These are phyloP conservation scores for Orthosia incerta DNA, from an alignment of 2,888 invertebrate genomes.

Conservation along the genomic window DNA sequence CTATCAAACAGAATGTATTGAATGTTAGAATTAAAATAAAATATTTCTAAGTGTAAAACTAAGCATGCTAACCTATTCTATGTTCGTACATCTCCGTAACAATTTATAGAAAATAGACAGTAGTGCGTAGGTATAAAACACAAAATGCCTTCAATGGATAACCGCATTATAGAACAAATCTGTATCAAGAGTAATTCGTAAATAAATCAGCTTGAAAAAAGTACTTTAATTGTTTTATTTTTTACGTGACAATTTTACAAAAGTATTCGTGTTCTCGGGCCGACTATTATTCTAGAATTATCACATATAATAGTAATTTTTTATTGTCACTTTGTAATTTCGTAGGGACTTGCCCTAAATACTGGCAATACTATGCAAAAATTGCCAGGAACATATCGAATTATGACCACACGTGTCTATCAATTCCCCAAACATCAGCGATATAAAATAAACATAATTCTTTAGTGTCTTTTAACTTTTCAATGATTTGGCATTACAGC, in stretches of 20 bases:
- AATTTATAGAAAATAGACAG: slow-evolving; percentile 67
- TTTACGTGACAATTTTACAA: background rate
- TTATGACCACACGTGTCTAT: no score
- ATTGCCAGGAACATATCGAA: no score
- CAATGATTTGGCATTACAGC: no score
- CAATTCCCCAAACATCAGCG: no score
- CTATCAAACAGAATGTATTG: slow-evolving; percentile 61
- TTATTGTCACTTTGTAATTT: background rate
- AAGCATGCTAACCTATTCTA: slow-evolving; percentile 52
- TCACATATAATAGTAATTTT: no score
- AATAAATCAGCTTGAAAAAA: slow-evolving; percentile 78
- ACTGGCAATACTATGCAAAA: background rate
- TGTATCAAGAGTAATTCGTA: slow-evolving; percentile 72
- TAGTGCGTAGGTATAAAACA: slow-evolving; percentile 71
- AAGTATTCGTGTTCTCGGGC: background rate
- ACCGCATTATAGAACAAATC: slow-evolving; percentile 71
- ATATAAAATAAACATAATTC: no score
- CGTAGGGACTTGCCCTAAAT: background rate
- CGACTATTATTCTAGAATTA: no score
- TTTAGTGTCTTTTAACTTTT: no score
- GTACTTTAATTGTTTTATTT: slow-evolving; percentile 40
- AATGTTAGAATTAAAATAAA: slow-evolving; percentile 63
- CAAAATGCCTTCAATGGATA: slow-evolving; percentile 74
- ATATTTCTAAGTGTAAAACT: slow-evolving; percentile 50
- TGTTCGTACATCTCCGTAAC: slow-evolving; percentile 52